These are phyloP conservation scores for Ochlodes sylvanus DNA, from an alignment of 2,888 invertebrate genomes.

Conservation along the genomic window DNA sequence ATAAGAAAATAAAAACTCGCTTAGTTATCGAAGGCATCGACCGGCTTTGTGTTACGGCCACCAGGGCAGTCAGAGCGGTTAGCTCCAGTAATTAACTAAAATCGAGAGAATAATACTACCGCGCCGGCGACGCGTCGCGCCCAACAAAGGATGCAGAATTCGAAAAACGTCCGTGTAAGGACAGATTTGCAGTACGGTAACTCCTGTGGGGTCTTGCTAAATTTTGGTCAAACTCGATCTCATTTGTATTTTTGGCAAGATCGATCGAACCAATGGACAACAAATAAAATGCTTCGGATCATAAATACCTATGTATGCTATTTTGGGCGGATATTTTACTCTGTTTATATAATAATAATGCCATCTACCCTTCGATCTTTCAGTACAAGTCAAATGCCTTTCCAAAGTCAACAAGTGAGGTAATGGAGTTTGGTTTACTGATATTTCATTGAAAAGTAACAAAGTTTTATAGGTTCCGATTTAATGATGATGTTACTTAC, in stretches of 20 bases:
- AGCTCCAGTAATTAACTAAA: constrained; percentile 81
- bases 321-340: no score
- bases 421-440: no score
- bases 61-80: constrained; percentile 60
- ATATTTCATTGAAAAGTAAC: no score
- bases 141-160: constrained; percentile 63
- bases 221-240: constrained; percentile 7
- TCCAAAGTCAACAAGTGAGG: no score
- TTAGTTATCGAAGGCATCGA: constrained; percentile 84
- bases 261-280: no score
- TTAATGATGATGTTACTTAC: no score
- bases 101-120: constrained; percentile 42
- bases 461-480: no score
- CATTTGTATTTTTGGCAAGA: constrained; percentile 3
- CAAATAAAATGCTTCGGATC: no score
- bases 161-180: constrained; percentile 58
- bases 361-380: no score
- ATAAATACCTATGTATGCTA: no score
- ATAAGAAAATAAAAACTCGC: constrained; percentile 81
- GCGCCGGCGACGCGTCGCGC: constrained; percentile 50
- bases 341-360: no score
- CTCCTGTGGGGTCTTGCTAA: constrained; percentile 35
- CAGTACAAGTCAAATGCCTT: no score
- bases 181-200: constrained; percentile 25
- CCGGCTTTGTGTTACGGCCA: constrained; percentile 81